Conservation (phyloP, 1,140 invertebrate genomes). For the Brevipalpus yothersi region DNA sequence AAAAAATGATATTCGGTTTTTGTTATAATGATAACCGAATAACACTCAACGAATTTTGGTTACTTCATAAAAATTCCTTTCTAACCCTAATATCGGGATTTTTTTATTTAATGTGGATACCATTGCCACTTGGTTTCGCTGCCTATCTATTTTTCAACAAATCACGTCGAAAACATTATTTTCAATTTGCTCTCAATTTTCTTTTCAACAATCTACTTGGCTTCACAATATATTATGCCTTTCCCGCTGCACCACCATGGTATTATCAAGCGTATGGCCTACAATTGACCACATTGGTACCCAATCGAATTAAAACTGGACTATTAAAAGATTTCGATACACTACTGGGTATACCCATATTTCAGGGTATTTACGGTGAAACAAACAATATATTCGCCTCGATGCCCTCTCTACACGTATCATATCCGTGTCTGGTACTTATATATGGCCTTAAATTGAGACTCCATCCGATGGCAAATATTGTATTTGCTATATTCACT, state of each 20-base stretch:
- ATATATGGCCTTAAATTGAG: background rate
- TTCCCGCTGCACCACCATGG: background rate
- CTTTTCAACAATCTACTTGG: background rate
- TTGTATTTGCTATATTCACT: background rate
- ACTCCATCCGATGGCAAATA: background rate
- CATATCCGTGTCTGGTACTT: background rate
- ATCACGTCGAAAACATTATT: background rate
- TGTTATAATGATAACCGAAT: background rate
- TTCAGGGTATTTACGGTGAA: background rate
- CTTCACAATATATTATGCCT: background rate
- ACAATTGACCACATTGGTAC: background rate
- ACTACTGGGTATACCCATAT: background rate
- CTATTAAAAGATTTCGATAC: background rate
- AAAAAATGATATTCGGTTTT: background rate
- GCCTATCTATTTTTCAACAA: background rate
- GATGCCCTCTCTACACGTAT: background rate
- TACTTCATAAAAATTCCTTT: background rate
- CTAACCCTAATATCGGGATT: background rate
- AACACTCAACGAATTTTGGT: background rate
- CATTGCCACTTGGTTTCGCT: background rate
- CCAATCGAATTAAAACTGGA: background rate
- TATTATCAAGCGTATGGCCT: background rate
- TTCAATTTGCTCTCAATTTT: background rate
- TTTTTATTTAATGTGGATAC: background rate
- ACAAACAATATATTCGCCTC: background rate